Conservation (phyloP, 1,140 invertebrate species). For the Tetramorium alpestre region DNA sequence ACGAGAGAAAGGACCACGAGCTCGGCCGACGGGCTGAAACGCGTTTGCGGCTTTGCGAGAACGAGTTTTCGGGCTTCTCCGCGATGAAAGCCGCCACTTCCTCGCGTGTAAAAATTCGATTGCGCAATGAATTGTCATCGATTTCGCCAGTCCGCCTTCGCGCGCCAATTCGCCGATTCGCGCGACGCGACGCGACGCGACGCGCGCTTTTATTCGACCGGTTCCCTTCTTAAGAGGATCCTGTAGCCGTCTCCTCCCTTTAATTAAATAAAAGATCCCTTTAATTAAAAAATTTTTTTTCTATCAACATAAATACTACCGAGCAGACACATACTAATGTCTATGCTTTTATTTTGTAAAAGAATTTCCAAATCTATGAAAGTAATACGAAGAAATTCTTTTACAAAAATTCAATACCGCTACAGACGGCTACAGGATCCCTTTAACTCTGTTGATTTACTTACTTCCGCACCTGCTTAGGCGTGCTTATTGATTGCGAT, state of each 20-base stretch:
- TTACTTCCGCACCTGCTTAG: not conserved
- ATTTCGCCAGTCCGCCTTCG: not conserved
- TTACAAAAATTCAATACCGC: too few species aligned
- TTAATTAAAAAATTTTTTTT: too few species aligned
- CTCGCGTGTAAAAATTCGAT: slow-evolving; percentile 48
- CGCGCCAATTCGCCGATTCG: not conserved
- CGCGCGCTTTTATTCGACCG: not conserved
- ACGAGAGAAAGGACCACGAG: slow-evolving; percentile 38
- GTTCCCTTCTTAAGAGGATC: too few species aligned
- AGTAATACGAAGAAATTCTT: too few species aligned
- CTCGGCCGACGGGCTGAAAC: slow-evolving; percentile 2
- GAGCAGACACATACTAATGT: too few species aligned
- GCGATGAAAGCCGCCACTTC: slow-evolving; percentile 52
- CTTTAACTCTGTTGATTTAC: not conserved
- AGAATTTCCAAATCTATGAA: too few species aligned
- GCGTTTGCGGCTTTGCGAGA: slow-evolving; percentile 50
- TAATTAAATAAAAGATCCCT: too few species aligned
- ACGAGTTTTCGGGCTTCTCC: slow-evolving; percentile 38
- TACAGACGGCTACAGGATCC: too few species aligned
- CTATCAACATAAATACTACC: too few species aligned
- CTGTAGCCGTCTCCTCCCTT: too few species aligned
- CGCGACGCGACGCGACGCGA: not conserved
- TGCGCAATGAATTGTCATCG: slow-evolving; percentile 36
- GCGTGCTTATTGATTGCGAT: not conserved
- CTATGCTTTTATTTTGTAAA: too few species aligned